phyloP scores from a whole-genome alignment of 2,888 invertebrate genomes.

The Pammene fasciana region DNA sequence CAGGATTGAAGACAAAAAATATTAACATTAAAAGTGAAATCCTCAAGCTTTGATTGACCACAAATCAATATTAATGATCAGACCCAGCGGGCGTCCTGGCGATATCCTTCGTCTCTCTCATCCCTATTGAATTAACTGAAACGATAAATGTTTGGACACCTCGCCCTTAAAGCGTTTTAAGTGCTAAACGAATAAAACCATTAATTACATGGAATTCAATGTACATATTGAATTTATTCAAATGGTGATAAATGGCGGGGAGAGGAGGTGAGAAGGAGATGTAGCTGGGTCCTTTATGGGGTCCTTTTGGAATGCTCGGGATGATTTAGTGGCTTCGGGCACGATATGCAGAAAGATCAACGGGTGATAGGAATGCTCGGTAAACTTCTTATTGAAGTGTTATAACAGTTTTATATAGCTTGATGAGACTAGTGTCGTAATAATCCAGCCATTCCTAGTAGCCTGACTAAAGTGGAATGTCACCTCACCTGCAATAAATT shows the following conservation, averaged over 20 bases:
- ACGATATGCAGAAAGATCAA: slow-evolving; percentile 47
- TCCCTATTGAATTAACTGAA: slow-evolving; percentile 54
- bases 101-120: slow-evolving; percentile 58
- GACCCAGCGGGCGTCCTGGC: slow-evolving; percentile 77
- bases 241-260: slow-evolving; percentile 81
- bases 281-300: slow-evolving; percentile 49
- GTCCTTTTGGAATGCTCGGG: slow-evolving; percentile 59
- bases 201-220: slow-evolving; percentile 83
- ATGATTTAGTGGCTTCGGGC: slow-evolving; percentile 63
- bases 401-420: not conserved
- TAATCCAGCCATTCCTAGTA: no score
- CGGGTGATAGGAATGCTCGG: slow-evolving; percentile 15
- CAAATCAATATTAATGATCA: slow-evolving; percentile 85
- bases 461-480: no score
- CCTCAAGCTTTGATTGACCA: slow-evolving; percentile 83
- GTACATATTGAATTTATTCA: slow-evolving; percentile 84
- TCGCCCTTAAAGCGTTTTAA: slow-evolving; percentile 81
- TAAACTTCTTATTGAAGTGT: slow-evolving; percentile 13
- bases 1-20: slow-evolving; percentile 64
- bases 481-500: no score
- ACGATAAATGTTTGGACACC: slow-evolving; percentile 77
- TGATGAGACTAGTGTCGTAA: no score
- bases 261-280: slow-evolving; percentile 74
- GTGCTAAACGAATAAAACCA: slow-evolving; percentile 84
- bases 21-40: slow-evolving; percentile 81